Conservation (phyloP, 2,888 invertebrate genomes). For the Phaonia tiefii region DNA sequence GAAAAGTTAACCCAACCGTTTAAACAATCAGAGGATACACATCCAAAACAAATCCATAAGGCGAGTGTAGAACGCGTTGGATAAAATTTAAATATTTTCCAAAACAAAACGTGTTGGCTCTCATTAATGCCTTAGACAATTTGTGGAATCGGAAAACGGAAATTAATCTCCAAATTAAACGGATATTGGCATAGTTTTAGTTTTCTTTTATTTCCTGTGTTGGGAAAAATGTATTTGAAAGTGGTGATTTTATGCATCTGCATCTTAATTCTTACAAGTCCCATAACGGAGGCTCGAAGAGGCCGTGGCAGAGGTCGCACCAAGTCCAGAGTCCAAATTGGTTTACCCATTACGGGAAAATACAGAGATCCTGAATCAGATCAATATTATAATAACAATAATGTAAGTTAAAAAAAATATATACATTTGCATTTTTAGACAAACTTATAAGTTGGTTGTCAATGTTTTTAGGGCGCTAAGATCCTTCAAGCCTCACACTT, state of each 20-base stretch:
- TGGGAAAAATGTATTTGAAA: slow-evolving; percentile 75
- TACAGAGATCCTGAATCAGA: slow-evolving; percentile 94
- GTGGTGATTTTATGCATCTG: slow-evolving; percentile 75
- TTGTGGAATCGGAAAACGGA: slow-evolving; percentile 11
- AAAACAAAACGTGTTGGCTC: slow-evolving; percentile 59
- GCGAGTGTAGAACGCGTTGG: slow-evolving; percentile 62
- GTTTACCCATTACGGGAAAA: slow-evolving; percentile 92
- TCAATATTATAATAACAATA: slow-evolving; percentile 93
- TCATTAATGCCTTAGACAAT: slow-evolving; percentile 21
- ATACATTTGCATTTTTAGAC: no score
- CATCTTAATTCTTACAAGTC: slow-evolving; percentile 78
- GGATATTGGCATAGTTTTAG: neutral
- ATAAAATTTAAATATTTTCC: neutral
- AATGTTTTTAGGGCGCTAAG: slow-evolving; percentile 88
- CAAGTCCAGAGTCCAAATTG: slow-evolving; percentile 92
- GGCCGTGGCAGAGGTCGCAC: slow-evolving; percentile 87
- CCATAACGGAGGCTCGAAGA: slow-evolving; percentile 83
- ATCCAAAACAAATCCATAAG: slow-evolving; percentile 12
- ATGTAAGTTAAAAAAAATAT: slow-evolving; percentile 82
- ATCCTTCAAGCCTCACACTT: slow-evolving; percentile 94
- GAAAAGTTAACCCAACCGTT: slow-evolving; percentile 62
- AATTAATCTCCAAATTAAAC: slow-evolving; percentile 19
- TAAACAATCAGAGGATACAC: slow-evolving; percentile 23
- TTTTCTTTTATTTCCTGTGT: no score
- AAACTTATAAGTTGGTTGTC: no score